Evolutionary conservation across 2,113 vertebrate species (phyloP), one percentile per base, ranked within the genome.

Genomic region (Buteo buteo): DNA sequence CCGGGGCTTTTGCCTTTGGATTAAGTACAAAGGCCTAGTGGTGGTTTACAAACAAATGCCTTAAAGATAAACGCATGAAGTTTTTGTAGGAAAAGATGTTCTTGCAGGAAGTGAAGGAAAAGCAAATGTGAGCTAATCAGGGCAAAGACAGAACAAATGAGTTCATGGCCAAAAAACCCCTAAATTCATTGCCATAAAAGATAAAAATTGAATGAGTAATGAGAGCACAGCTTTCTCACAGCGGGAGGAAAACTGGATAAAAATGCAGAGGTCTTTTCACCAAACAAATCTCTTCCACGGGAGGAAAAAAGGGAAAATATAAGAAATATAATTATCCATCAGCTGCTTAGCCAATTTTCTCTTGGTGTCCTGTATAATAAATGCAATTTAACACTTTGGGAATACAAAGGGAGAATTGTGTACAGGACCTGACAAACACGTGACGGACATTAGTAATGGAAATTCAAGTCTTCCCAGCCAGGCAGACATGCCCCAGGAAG

Each of bases 1-100:
- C 47, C 0, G 7, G 61, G 77, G 83, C 47, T 96, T 96, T 95
- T 93, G 61, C 45, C 67, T 85, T 87, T 97, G 95, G 70, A 82
- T 91, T 57, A 36, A 76, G 58, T 77, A 93, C 49, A 76, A 95
- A 94, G 61, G 66, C 81, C 42, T 89, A 7, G 40, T 82, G 62
- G 58, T 77, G 20, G 74, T 94, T 97, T 94, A 95, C 89, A 96
- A 96, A 95, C 58, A 93, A 91, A 93, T 94, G 73, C 42, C 86
- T 91, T 66, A 40, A 93, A 91, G 61, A 96, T 72, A 96, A 96
- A 94, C 0, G 2, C 42, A 45, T 12, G 4, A 31, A 40, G 61
- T 62, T 91, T 87, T 80, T 22, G 54, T 58, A 91, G 61, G 66
- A 93, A 91, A 74, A 90, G 31, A 73, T 62, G 54, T 90, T 85